Percentiles rank a stretch among this genome's conserved stretches.
These are phyloP conservation scores for Onychostoma macrolepis DNA, from an alignment of 2,113 vertebrate species.

Conservation along the genomic window DNA sequence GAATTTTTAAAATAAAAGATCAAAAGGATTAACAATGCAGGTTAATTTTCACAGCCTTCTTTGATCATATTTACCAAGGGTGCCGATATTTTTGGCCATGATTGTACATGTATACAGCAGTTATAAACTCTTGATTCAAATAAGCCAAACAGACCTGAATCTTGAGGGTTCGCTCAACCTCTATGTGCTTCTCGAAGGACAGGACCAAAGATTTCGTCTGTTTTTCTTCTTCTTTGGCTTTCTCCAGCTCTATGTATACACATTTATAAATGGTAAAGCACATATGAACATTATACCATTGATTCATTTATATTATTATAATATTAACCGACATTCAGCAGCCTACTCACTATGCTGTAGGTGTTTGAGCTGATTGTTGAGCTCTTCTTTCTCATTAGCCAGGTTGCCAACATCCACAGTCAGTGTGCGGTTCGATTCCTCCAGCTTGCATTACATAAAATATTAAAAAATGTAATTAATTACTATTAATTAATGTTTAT, in stretches of 20 bases:
- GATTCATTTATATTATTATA: not conserved
- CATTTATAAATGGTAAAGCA: constrained; percentile 21
- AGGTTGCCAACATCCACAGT: constrained; percentile 94
- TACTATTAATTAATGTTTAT: not conserved
- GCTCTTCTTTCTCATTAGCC: constrained; percentile 93
- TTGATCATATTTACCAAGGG: no score
- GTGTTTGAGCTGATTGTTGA: constrained; percentile 94
- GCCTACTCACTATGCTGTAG: constrained; percentile 86
- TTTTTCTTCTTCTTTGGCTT: constrained; percentile 81
- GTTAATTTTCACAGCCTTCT: no score
- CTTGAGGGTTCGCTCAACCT: constrained; percentile 92
- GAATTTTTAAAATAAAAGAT: no score
- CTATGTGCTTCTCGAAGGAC: constrained; percentile 88
- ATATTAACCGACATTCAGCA: not conserved
- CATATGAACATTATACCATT: not conserved
- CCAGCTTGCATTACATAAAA: constrained; percentile 76
- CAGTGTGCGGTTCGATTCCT: constrained; percentile 93
- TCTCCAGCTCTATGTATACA: constrained; percentile 79
- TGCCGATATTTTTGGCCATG: no score
- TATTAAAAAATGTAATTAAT: not conserved
- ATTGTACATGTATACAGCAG: not conserved
- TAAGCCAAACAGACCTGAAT: constrained; percentile 79
- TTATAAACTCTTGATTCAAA: not conserved
- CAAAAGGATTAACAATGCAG: no score
- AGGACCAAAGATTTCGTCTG: constrained; percentile 76